Base-by-base conservation (phyloP, 2,113 vertebrate genomes). In the Catagonus wagneri region DNA sequence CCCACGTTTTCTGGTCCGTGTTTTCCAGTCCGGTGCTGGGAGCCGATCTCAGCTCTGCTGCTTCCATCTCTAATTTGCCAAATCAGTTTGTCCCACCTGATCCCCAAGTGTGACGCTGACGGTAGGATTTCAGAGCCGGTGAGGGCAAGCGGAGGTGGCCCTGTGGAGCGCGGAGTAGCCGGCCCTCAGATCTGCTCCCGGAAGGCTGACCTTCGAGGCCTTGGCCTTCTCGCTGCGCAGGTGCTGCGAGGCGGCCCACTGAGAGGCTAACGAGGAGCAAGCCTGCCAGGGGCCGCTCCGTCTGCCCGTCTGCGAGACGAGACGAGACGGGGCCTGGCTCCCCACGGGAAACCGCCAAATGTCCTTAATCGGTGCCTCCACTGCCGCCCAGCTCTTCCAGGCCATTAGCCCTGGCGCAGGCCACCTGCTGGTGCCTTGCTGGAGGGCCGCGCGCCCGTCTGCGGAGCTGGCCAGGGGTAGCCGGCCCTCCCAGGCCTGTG, bases 131-230 rank as follows among this genome's bases (percentile, higher is more conserved):
- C 29, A 32, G 74, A 44, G 44, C 5, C 44, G 44, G 44, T 8
- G 44, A 44, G 44, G 44, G 44, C 4, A 44, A 8, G 44, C 5
- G 8, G n/a, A 90, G 76, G 16, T 13, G 3, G 2, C 23, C 5
- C 56, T 78, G 27, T 50, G 25, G 74, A 39, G 6, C 4, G 8
- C 25, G 25, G 72, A 74, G 36, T 8, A 44, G 17, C 14, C 29
- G 0, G 0, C 14, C 74, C 34, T 32, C 39, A 74, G 1, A 13
- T 52, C 39, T 3, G 0, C 36, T 89, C 23, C 5, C 0, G 29
- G 78, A n/a, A 17, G 29, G 6, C 72, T 80, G 34, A 69, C 56
- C 78, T 54, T 5, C 23, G 74, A 14, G 3, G 20, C 14, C 4
- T 0, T 20, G 63, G 66, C 11, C 39, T 50, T 5, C 10, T 14